A percentile compares a stretch with the other conserved stretches of the same genome.
phyloP scores from a whole-genome alignment of 2,888 invertebrate species.

The Pteria penguin region DNA sequence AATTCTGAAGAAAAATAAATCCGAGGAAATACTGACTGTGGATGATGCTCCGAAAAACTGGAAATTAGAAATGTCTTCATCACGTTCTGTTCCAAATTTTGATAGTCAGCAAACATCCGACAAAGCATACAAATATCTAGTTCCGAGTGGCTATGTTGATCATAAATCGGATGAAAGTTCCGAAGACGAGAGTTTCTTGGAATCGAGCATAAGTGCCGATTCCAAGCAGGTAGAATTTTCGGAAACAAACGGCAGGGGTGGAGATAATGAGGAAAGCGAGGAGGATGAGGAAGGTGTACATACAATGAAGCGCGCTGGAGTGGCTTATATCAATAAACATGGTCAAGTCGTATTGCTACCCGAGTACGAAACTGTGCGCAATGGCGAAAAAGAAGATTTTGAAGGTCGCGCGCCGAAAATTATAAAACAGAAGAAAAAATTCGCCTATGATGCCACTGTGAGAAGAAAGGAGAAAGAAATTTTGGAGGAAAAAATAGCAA shows the following conservation, averaged over 20 bases:
- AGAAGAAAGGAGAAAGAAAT: slow-evolving; percentile 52
- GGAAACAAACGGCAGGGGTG: slow-evolving; percentile 41
- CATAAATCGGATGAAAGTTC: slow-evolving; percentile 33
- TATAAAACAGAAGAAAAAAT: slow-evolving; percentile 64
- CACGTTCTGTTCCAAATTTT: slow-evolving; percentile 15
- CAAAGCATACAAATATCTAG: slow-evolving; percentile 39
- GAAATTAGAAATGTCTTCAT: slow-evolving; percentile 38
- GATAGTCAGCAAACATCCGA: slow-evolving; percentile 14
- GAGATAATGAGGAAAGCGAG: slow-evolving; percentile 49
- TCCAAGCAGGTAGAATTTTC: slow-evolving; percentile 33
- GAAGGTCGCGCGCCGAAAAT: slow-evolving; percentile 53
- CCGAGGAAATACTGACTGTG: slow-evolving; percentile 58
- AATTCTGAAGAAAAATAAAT: slow-evolving; percentile 58
- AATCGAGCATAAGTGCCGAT: slow-evolving; percentile 35
- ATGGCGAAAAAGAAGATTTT: slow-evolving; percentile 26
- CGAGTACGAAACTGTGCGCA: slow-evolving; percentile 48
- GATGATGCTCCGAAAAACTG: slow-evolving; percentile 56
- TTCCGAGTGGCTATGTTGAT: slow-evolving; percentile 42
- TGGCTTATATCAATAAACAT: slow-evolving; percentile 62
- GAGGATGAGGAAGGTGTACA: slow-evolving; percentile 39
- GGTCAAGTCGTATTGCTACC: slow-evolving; percentile 65
- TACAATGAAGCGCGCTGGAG: slow-evolving; percentile 63
- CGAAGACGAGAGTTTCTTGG: slow-evolving; percentile 18
- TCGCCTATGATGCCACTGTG: slow-evolving; percentile 54
- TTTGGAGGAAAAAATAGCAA: slow-evolving; percentile 45